Conservation (phyloP, 2,888 invertebrate species). For the Griposia aprilina region DNA sequence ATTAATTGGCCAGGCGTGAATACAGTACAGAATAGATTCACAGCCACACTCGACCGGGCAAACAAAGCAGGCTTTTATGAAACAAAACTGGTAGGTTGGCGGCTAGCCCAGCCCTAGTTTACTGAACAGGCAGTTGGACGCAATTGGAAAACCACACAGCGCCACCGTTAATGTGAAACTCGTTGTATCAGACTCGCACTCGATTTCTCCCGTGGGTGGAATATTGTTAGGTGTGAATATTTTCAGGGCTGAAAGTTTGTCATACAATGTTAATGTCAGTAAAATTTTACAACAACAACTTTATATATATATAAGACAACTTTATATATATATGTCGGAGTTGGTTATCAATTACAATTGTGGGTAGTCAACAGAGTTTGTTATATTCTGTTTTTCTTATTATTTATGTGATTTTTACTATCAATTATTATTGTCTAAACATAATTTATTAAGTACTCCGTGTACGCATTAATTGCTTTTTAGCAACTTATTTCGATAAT, state of each 20-base stretch:
- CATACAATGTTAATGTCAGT: neutral
- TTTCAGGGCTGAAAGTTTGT: neutral
- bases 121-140: slow-evolving; percentile 33
- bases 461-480: no score
- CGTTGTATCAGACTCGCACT: slow-evolving; percentile 38
- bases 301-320: no score
- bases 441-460: no score
- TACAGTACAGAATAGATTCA: slow-evolving; percentile 22
- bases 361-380: no score
- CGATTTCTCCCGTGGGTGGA: slow-evolving; percentile 1
- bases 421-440: no score
- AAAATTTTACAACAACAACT: no score
- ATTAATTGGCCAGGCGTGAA: slow-evolving; percentile 15
- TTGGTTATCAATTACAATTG: no score
- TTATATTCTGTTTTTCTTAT: no score
- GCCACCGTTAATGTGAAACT: slow-evolving; percentile 33
- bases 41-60: slow-evolving; percentile 15
- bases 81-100: slow-evolving; percentile 36
- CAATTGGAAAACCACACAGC: slow-evolving; percentile 50
- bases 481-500: no score
- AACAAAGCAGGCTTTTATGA: slow-evolving; percentile 49
- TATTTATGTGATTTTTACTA: no score
- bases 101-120: slow-evolving; percentile 38
- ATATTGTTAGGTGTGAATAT: neutral
- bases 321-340: no score